Conservation (phyloP, 2,113 vertebrate species). For the Tor tambroides region DNA sequence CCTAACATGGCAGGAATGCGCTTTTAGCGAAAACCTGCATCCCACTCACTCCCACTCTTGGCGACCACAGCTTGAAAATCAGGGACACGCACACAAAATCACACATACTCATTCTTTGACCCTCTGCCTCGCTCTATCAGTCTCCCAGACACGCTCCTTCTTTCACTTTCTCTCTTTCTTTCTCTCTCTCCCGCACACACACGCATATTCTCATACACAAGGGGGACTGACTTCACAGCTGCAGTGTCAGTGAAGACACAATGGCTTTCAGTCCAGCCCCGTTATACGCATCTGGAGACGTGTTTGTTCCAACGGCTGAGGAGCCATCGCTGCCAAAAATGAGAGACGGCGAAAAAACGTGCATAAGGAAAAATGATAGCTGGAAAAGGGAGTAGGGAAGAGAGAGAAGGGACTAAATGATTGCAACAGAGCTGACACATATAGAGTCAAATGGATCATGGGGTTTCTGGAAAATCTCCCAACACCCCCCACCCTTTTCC, state of each 20-base stretch:
- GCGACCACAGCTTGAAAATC: conserved; percentile 59
- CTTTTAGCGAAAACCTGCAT: conserved; percentile 66
- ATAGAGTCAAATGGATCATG: conserved; percentile 49
- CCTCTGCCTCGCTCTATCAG: conserved; percentile 2
- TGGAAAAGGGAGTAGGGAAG: conserved; percentile 26
- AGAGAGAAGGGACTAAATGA: conserved; percentile 25
- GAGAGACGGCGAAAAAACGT: conserved; percentile 29
- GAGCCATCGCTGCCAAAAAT: conserved; percentile 61
- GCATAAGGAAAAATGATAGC: conserved; percentile 21
- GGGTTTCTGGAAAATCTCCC: conserved; percentile 58
- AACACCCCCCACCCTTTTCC: conserved; percentile 33
- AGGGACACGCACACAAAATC: conserved; percentile 51
- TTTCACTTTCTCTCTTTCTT: conserved; percentile 32
- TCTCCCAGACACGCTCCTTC: background rate
- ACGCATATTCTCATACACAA: conserved; percentile 48
- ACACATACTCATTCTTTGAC: conserved; percentile 27
- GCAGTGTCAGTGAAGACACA: conserved; percentile 63
- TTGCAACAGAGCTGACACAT: conserved; percentile 52
- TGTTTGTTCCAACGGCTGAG: conserved; percentile 64
- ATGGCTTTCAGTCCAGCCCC: conserved; percentile 48
- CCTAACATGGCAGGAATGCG: conserved; percentile 71
- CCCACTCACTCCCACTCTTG: conserved; percentile 64
- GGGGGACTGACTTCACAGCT: conserved; percentile 68
- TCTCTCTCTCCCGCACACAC: conserved; percentile 46
- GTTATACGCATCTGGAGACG: conserved; percentile 69